Conservation (phyloP, 2,113 vertebrate genomes). For the Cyphomyrus plagiostoma region DNA sequence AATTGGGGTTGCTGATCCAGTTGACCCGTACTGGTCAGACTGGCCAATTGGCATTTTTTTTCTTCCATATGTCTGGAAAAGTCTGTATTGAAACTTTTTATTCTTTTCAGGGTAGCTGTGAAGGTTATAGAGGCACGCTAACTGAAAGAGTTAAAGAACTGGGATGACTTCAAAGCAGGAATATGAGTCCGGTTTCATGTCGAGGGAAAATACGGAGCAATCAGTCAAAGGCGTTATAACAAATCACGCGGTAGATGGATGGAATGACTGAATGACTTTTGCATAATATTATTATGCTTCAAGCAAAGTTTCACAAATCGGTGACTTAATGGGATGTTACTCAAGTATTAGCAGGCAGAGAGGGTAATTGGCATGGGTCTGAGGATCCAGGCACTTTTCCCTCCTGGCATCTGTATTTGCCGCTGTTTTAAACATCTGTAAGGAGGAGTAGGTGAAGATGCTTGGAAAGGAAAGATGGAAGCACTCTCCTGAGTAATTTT, state of each 20-base stretch:
- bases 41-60: neutral
- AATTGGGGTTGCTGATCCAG: neutral
- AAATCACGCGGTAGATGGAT: neutral
- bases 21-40: neutral
- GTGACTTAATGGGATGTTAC: neutral
- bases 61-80: neutral
- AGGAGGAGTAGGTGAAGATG: neutral
- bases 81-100: neutral
- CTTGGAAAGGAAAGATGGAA: neutral
- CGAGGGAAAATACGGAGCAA: neutral
- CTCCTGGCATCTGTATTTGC: neutral
- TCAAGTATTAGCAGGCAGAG: neutral
- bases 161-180: neutral
- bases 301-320: neutral
- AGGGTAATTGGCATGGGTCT: neutral
- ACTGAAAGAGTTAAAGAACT: constrained; percentile 1
- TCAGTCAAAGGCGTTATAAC: neutral
- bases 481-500: neutral
- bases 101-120: neutral
- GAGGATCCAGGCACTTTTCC: neutral
- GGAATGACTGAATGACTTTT: neutral
- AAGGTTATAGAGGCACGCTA: neutral
- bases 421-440: neutral
- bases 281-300: neutral
- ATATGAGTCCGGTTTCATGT: neutral